A percentile compares a stretch with the other conserved stretches of the same genome.
These are phyloP conservation scores for Loris lydekkerianus DNA, from an alignment of 2,797 vertebrate genomes.

Conservation along the genomic window DNA sequence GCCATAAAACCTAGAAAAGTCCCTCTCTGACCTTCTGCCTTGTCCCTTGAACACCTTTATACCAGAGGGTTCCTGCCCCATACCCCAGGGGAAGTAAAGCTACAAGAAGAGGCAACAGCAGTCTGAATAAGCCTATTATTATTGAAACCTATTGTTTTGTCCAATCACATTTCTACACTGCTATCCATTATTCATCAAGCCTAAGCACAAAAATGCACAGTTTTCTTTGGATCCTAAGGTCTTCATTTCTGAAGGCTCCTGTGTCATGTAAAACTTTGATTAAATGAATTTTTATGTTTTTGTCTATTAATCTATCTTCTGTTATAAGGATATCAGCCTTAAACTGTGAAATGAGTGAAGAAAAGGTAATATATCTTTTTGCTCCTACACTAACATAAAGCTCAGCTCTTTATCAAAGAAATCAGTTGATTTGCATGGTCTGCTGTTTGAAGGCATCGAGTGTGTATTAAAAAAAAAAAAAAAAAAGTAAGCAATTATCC, in stretches of 20 bases:
- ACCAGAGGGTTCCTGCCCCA: neutral
- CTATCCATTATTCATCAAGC: neutral
- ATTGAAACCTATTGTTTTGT: neutral
- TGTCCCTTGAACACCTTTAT: neutral
- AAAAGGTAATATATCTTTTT: neutral
- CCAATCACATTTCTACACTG: neutral
- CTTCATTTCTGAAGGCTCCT: neutral
- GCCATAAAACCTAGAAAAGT: neutral
- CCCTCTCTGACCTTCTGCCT: neutral
- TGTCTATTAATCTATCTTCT: neutral
- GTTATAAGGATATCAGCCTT: neutral
- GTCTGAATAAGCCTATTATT: neutral
- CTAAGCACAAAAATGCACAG: neutral
- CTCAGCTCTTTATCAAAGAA: constrained; percentile 44
- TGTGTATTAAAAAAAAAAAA: constrained; percentile 44
- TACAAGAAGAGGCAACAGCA: neutral
- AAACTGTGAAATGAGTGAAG: neutral
- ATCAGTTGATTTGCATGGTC: neutral
- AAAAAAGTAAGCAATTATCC: constrained; percentile 58
- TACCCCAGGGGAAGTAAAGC: neutral
- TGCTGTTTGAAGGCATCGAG: constrained; percentile 59
- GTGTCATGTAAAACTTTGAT: neutral
- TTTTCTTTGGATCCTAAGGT: neutral
- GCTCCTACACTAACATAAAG: neutral
- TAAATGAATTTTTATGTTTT: neutral